A percentile compares a stretch with the other conserved stretches of the same genome.
These are phyloP conservation scores for Drosophila sproati DNA, from an alignment of 1,140 invertebrate species.

Conservation along the genomic window DNA sequence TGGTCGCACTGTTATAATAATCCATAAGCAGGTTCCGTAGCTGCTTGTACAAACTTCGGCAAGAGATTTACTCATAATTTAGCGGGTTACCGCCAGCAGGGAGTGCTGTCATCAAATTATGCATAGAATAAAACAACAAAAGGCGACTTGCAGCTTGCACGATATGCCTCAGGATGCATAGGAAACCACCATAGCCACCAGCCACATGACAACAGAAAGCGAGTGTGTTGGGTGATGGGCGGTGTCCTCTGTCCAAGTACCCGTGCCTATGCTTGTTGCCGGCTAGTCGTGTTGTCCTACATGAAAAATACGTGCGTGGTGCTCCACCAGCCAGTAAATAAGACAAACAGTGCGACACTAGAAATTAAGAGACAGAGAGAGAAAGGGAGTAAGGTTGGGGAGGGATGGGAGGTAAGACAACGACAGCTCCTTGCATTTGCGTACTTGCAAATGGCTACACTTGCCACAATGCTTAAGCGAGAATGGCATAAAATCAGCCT, in stretches of 20 bases:
- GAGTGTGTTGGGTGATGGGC: too few species aligned
- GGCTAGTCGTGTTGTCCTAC: slow-evolving; percentile 7
- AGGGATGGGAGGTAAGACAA: neutral
- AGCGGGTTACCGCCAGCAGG: neutral
- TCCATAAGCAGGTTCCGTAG: slow-evolving; percentile 19
- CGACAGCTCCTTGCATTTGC: slow-evolving; percentile 28
- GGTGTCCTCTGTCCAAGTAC: slow-evolving; percentile 2
- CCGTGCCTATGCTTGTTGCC: neutral
- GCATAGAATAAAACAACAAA: slow-evolving; percentile 62
- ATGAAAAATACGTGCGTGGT: slow-evolving; percentile 43
- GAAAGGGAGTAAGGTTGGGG: neutral
- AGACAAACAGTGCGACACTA: neutral
- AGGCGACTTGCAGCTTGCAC: slow-evolving; percentile 16
- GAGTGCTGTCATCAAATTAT: slow-evolving; percentile 60
- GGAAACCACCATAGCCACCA: neutral
- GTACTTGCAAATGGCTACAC: slow-evolving; percentile 40
- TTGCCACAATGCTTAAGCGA: slow-evolving; percentile 34
- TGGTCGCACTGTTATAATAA: slow-evolving; percentile 14
- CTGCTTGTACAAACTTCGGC: slow-evolving; percentile 26
- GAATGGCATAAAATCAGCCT: slow-evolving; percentile 68
- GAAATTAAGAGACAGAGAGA: neutral
- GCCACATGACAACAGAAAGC: slow-evolving; percentile 1
- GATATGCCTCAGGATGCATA: slow-evolving; percentile 12
- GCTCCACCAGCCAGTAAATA: slow-evolving; percentile 1
- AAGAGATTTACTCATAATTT: slow-evolving; percentile 33